Evolutionary conservation across 2,113 vertebrate genomes (phyloP), one percentile per base, ranked within the genome.

Genomic region (Forbesichthys papilliferus): DNA sequence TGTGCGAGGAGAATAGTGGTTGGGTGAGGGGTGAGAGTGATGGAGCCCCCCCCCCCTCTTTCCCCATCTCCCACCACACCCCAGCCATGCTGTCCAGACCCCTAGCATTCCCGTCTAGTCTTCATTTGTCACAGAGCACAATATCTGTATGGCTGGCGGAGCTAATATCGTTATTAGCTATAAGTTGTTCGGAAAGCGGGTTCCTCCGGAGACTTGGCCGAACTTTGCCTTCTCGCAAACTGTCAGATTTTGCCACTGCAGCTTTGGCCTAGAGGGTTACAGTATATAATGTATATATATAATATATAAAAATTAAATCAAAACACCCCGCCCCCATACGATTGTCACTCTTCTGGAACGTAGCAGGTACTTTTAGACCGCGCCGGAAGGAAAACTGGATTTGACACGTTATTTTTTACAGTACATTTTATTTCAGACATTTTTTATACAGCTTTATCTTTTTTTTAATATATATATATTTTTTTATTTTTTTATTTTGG

Each of bases 81-180:
- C 27, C 27, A 27, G 27, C 27, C 27, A 27, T 27, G 36, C 5
- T 84, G 87, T 80, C 80, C 79, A 83, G 59, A 52, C 5, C 83
- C 82, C 79, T 8, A 18, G 54, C 64, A 11, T 75, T 87, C 78
- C 68, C 61, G 66, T 58, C 75, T 77, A 42, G 36, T 8, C 36
- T 42, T 8, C 86, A 90, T 92, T 90, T 85, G 86, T 90, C 91
- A 89, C 81, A 9, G 10, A 71, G 68, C 80, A 76, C 84, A 90
- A 90, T 91, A 87, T 89, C 84, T 89, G 76, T 85, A 81, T 80
- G 84, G 79, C 85, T 90, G 88, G 88, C 87, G 88, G 83, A 85
- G 86, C 84, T 87, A 89, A 89, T 88, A 90, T 89, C 83, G 82
- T 78, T 16, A 16, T 16, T 16, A 16, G 16, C 16, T 16, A 75